These are phyloP conservation scores for Desmophyllum pertusum DNA, from an alignment of 92 coral and sea anemone species.

Conservation along the genomic window DNA sequence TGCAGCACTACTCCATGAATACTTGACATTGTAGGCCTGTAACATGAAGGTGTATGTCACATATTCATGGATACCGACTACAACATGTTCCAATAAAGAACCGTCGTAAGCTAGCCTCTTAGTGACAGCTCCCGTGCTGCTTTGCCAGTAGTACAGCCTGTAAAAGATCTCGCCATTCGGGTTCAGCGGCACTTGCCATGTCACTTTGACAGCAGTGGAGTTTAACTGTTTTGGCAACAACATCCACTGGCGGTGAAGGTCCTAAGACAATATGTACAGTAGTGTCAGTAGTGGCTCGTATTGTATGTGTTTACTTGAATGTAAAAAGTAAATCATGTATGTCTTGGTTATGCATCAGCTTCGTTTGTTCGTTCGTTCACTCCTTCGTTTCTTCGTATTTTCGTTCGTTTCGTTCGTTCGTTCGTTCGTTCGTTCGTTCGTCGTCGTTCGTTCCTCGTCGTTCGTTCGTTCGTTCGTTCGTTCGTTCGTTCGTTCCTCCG, in stretches of 20 bases:
- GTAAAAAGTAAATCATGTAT: too few species aligned
- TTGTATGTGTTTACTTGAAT: too few species aligned
- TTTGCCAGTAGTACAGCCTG: slow-evolving; percentile 38
- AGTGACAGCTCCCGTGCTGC: slow-evolving; percentile 9
- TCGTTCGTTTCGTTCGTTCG: too few species aligned
- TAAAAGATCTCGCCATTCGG: slow-evolving; percentile 71
- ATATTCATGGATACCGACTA: slow-evolving; percentile 53
- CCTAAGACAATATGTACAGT: slow-evolving; percentile 24
- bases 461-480: too few species aligned
- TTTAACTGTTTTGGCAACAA: slow-evolving; percentile 55
- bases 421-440: too few species aligned
- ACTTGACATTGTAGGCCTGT: slow-evolving; percentile 48
- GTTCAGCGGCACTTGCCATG: slow-evolving; percentile 53
- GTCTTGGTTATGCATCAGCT: too few species aligned
- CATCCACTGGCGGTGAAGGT: slow-evolving; percentile 68
- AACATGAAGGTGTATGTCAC: slow-evolving; percentile 59
- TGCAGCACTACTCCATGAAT: slow-evolving; percentile 35
- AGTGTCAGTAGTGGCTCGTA: neutral
- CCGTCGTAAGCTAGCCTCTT: slow-evolving; percentile 5
- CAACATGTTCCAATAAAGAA: slow-evolving; percentile 20
- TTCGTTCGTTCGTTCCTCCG: too few species aligned
- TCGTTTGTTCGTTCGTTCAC: too few species aligned
- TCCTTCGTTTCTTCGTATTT: too few species aligned
- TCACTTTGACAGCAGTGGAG: slow-evolving; percentile 61
- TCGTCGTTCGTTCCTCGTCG: too few species aligned